These are phyloP conservation scores for Stictocephala bisonia DNA, from an alignment of 2,888 invertebrate species.

Conservation along the genomic window DNA sequence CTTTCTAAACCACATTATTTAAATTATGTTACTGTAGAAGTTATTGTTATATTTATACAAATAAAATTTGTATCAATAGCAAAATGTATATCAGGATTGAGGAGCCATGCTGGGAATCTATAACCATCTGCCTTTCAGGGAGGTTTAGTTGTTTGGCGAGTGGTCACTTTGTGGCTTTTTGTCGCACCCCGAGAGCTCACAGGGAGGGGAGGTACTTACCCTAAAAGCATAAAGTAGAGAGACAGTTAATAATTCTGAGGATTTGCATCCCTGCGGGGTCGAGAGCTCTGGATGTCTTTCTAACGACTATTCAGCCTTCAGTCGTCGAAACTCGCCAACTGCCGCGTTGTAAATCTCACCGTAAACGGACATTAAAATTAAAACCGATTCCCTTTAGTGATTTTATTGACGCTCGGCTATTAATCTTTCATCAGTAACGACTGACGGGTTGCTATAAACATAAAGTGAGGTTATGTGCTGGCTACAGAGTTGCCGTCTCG, in stretches of 20 bases:
- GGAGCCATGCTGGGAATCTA: too few relatives aligned
- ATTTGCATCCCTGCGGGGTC: background rate
- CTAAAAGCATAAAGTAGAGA: background rate
- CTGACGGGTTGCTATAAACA: background rate
- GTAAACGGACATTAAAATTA: background rate
- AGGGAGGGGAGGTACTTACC: background rate
- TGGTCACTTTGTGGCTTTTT: slow-evolving; percentile 1
- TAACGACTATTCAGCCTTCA: too few relatives aligned
- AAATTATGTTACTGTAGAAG: too few relatives aligned
- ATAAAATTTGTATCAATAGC: too few relatives aligned
- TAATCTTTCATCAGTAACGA: slow-evolving; percentile 2
- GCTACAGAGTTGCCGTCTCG: background rate
- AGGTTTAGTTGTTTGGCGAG: too few relatives aligned
- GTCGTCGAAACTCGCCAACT: background rate
- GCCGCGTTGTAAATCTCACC: background rate
- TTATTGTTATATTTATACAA: too few relatives aligned
- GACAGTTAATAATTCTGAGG: background rate
- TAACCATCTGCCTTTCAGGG: too few relatives aligned
- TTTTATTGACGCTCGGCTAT: background rate
- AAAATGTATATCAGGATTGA: too few relatives aligned
- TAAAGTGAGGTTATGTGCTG: background rate
- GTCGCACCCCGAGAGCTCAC: background rate
- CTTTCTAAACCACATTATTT: too few relatives aligned
- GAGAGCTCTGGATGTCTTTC: too few relatives aligned
- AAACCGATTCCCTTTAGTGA: background rate